Evolutionary conservation across 2,113 vertebrate species (phyloP), one percentile per base, ranked within the genome.

Genomic region (Sander lucioperca): DNA sequence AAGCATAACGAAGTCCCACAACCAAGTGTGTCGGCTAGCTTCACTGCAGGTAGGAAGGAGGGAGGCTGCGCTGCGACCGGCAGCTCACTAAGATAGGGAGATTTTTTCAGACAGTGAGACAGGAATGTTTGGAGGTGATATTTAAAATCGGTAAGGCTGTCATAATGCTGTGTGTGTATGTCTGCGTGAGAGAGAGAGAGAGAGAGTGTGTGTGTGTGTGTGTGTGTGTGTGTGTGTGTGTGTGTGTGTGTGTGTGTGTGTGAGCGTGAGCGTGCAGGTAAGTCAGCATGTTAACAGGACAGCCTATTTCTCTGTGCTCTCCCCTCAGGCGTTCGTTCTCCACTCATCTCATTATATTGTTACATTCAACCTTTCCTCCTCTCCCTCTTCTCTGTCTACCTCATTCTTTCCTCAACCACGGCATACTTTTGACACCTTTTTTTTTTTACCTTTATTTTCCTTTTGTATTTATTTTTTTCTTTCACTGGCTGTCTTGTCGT

Each of bases 1-100:
- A 93, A 91, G 82, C 84, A 81, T 88, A 88, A 80, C 85, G 27
- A 82, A 86, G 86, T 88, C 79, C 81, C 82, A 77, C 82, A 74
- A 57, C 71, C 39, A 47, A 85, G 80, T 82, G 72, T 92, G 90
- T 90, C 86, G 86, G 71, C 74, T 43, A 74, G 58, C 82, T 58
- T 77, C 82, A 80, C 82, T 68, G 84, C 71, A 85, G 90, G 85
- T 43, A 43, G 80, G 58, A 80, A 43, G 74, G 74, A 75, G 81
- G 70, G 63, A 66, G 65, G 80, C 57, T 66, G 82, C 79, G 77
- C 51, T 36, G 87, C 39, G 63, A 83, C 85, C 86, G 69, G 79
- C 54, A 62, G 74, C 81, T 88, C 65, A 8, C 47, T 27, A 4
- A 77, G 85, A 87, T 74, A 61, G 36, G 76, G 57, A 76, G 74